Percentiles rank a stretch among this genome's conserved stretches.
phyloP scores from a whole-genome alignment of 1,140 invertebrate species.

The Theocolax elegans region DNA sequence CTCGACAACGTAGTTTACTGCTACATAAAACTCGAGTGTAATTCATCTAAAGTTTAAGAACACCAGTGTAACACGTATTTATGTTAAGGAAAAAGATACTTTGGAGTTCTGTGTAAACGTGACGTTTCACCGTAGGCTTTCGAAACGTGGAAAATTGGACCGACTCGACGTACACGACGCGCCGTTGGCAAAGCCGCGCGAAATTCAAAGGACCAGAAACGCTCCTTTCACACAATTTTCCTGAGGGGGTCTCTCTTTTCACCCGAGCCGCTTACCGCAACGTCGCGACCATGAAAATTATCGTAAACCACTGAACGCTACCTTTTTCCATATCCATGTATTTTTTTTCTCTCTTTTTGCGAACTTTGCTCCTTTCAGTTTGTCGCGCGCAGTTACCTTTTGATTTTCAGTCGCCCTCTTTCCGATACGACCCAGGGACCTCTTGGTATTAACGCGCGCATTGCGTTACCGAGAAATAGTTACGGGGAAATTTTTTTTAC shows the following conservation, averaged over 20 bases:
- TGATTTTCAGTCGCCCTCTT: background rate
- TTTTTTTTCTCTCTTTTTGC: background rate
- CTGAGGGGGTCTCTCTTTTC: no score
- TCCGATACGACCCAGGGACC: background rate
- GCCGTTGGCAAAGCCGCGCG: background rate
- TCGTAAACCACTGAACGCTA: background rate
- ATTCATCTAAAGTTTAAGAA: no score
- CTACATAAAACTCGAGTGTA: no score
- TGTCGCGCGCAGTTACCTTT: background rate
- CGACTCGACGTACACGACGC: no score
- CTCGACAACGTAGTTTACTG: no score
- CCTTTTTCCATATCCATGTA: background rate
- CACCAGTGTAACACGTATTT: no score
- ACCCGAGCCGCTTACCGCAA: background rate
- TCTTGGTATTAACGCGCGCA: background rate
- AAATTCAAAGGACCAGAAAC: slow-evolving; percentile 12
- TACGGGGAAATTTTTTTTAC: no score
- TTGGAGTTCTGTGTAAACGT: no score
- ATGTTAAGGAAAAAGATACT: no score
- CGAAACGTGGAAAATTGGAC: background rate
- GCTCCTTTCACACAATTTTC: background rate
- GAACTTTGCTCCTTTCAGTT: background rate
- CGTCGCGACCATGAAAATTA: slow-evolving; percentile 1
- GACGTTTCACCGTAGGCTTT: background rate
- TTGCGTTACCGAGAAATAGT: no score